Evolutionary conservation across 1,140 invertebrate genomes (phyloP), one percentile per base, ranked within the genome.

Genomic region (Formica exsecta): DNA sequence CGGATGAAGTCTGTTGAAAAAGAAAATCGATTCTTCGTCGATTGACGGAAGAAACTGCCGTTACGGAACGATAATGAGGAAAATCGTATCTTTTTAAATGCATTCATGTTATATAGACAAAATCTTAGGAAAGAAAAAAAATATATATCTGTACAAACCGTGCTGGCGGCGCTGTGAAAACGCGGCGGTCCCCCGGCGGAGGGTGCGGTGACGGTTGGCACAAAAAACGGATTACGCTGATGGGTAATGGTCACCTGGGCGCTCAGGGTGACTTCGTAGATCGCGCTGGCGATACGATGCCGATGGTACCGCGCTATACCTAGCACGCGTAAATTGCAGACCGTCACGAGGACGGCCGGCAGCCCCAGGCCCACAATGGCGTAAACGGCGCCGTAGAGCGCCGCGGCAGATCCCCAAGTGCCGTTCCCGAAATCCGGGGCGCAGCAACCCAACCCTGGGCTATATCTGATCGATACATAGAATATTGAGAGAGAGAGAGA

Each of bases 231-330:
- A 92, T 98, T 98, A 62, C 97, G 95, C 92, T 98, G 97, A 90
- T 98, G 97, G 0, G 97, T 98, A 86, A 98, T 97, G 9, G 97
- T 98, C 57, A 98, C 97, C 94, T 98, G 97, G 2, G 97, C 97
- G 4, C 97, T 97, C 54, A 98, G 92, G 0, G 97, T 98, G 7
- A 98, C 97, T 94, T 98, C 97, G 93, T 97, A 98, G 86, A 98
- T 97, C 7, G 97, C 97, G 38, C 97, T 97, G 22, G 97, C 97
- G 74, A 98, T 98, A 38, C 97, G 96, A 92, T 98, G 97, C 5
- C 97, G 95, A 92, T 98, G 98, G 92, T 98, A 97, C 0, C 97
- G 95, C 0, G 97, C 97, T 85, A 98, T 98, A 87, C 97, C 96
- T 62, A 98, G 95, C 25, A 98, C 97, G 92, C 96, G 95, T 29